These are phyloP conservation scores for Dryoscopus gambensis DNA, from an alignment of 2,113 vertebrate species.

Conservation along the genomic window DNA sequence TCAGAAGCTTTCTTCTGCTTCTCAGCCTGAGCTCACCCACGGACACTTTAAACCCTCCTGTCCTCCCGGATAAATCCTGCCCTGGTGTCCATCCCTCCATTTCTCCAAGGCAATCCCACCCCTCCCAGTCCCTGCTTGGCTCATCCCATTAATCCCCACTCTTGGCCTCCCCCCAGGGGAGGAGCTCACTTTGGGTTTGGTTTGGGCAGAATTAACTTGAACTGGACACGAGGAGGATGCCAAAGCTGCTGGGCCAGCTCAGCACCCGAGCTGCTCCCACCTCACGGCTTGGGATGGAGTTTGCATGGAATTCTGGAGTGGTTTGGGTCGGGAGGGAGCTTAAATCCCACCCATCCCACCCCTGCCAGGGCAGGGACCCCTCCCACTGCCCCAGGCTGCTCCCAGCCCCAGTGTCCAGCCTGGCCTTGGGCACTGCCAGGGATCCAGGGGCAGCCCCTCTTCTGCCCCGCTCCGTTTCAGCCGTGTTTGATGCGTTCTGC, in stretches of 20 bases:
- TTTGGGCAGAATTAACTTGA: neutral
- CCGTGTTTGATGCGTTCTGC: too few species aligned
- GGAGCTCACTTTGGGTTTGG: neutral
- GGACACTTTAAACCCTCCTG: neutral
- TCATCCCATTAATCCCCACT: neutral
- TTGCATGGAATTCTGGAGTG: neutral
- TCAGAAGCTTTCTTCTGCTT: neutral
- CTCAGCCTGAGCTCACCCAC: neutral
- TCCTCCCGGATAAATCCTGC: neutral
- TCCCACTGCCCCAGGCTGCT: neutral
- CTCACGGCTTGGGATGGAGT: accelerated
- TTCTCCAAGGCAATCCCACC: neutral
- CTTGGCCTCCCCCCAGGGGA: neutral
- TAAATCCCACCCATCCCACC: neutral
- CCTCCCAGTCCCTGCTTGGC: neutral
- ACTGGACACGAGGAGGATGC: accelerated
- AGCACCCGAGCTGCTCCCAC: neutral
- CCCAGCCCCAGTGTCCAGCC: neutral
- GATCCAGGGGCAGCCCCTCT: neutral
- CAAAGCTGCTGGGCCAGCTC: neutral
- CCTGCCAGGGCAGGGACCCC: neutral
- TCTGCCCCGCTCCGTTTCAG: neutral
- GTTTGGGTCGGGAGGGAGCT: neutral
- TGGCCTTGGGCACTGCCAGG: neutral
- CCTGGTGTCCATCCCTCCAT: neutral